phyloP scores from a whole-genome alignment of 2,888 invertebrate genomes.

The Empis stercorea region DNA sequence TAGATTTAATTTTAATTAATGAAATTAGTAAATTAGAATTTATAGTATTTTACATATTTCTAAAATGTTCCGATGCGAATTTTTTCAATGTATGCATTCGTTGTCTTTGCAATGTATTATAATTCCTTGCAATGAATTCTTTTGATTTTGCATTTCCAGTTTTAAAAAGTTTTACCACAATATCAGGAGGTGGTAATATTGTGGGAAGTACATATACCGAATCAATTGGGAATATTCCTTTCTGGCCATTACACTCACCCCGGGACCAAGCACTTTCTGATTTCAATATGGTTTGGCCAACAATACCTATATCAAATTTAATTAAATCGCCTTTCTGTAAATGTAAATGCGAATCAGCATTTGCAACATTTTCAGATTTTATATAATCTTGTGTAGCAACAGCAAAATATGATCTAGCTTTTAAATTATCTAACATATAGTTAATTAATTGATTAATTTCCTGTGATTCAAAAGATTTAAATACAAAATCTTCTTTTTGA shows the following conservation, averaged over 20 bases:
- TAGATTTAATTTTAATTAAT: too few species aligned
- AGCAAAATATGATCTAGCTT: conserved; percentile 70
- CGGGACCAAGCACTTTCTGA: conserved; percentile 46
- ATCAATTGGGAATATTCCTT: conserved; percentile 78
- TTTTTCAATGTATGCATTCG: conserved; percentile 72
- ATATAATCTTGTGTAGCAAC: conserved; percentile 57
- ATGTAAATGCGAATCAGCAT: conserved; percentile 44
- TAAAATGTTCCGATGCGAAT: conserved; percentile 73
- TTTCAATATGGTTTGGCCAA: conserved; percentile 61
- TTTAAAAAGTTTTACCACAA: conserved; percentile 52
- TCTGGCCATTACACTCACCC: conserved; percentile 54
- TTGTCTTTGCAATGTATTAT: conserved; percentile 47
- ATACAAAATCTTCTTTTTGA: conserved; percentile 78
- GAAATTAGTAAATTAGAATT: background rate
- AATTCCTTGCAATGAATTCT: conserved; percentile 28
- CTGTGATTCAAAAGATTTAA: conserved; percentile 78
- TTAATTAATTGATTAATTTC: conserved; percentile 73
- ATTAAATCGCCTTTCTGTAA: conserved; percentile 71
- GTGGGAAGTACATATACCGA: conserved; percentile 78
- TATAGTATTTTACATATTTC: conserved; percentile 26
- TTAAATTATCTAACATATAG: conserved; percentile 74
- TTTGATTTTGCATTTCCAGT: conserved; percentile 15
- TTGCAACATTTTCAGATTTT: conserved; percentile 29
- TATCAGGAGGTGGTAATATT: conserved; percentile 55
- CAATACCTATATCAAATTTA: conserved; percentile 57